Evolutionary conservation across 2,113 vertebrate species (phyloP), one percentile per base, ranked within the genome.

Genomic region (Cnemophilus loriae): DNA sequence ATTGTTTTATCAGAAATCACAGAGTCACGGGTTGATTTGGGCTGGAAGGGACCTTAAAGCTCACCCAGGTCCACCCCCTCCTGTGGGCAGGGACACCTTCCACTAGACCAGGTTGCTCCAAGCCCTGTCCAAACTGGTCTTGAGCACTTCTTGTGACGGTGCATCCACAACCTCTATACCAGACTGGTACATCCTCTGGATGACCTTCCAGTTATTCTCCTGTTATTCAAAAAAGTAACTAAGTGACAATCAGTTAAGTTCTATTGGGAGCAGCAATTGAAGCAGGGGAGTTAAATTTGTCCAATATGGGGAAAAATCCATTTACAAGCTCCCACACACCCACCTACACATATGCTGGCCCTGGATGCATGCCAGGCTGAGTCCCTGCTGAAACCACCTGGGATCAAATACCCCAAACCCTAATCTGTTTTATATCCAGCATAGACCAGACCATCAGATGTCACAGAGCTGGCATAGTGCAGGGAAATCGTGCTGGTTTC

Each of bases 301-400:
- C 46, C 56, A 16, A 0, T 12, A 16, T 17, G 41, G 24, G 13
- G 33, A 63, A 77, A 63, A 2, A 47, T 12, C 12, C 13, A 9
- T 46, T 60, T 33, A 4, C 21, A 67, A 85, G 5, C 15, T 28
- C 21, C 16, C 5, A 1, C 18, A 37, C 7, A 6, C 11, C 24
- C 16, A 32, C 4, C 8, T 24, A 8, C 9, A 17, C 4, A 5
- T 13, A 3, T 1, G 5, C 11, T 30, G 39, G 35, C 33, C 39
- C n/a, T 49, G 56, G 18, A 12, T 35, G 6, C 32, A 10, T 16
- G 13, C 7, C 22, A 60, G 30, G 13, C 18, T 57, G 42, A 67
- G 21, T 44, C 10, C 33, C 53, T 74, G 16, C 41, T 81, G 57
- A 33, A 76, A 71, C 16, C 33, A 59, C 33, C 21, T 37, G 42